Base-by-base conservation (phyloP, 2,888 invertebrate genomes). In the Papilio protenor region DNA sequence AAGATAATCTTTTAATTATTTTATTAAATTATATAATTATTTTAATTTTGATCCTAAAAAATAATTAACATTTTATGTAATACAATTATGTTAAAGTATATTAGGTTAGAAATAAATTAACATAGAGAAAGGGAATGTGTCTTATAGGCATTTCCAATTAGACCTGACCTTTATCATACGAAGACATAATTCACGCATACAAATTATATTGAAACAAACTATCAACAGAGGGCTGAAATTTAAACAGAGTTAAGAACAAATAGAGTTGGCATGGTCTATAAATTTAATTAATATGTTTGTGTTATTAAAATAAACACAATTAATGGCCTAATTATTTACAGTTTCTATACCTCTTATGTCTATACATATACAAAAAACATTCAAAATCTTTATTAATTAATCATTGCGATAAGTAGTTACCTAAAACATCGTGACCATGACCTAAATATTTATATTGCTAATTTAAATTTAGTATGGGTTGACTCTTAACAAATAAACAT, bases 121-220 rank as follows among this genome's bases (percentile, higher is more conserved):
- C 14, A 12, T 14, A 59, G 27, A 45, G 45, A 45, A 21, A 69
- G 66, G 40, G 21, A n/a, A 69, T 12, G 40, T 69, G 45, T 45
- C 66, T 69, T 45, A 21, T 40, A 45, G 66, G 66, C 66, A 69
- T 69, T 69, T 69, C 66, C 66, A 69, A 69, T 69, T 69, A 69
- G 66, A 12, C 12, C n/a, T 12, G 21, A 69, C 66, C 66, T 69
- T 45, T 69, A 40, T 66, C 66, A 69, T 21, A 69, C 21, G 45
- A n/a, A 66, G 33, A 69, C 66, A 69, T 69, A 69, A 45, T 45
- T 69, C 66, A 21, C 21, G 40, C 11, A n/a, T 45, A 45, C 21
- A 69, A 69, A 69, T 69, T 69, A 45, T 18, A 21, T n/a, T 69
- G 45, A 21, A 45, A 69, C n/a, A 45, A 45, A 45, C 66, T 69